Evolutionary conservation across 2,113 vertebrate species (phyloP).

Genomic region (Sitta europaea): DNA sequence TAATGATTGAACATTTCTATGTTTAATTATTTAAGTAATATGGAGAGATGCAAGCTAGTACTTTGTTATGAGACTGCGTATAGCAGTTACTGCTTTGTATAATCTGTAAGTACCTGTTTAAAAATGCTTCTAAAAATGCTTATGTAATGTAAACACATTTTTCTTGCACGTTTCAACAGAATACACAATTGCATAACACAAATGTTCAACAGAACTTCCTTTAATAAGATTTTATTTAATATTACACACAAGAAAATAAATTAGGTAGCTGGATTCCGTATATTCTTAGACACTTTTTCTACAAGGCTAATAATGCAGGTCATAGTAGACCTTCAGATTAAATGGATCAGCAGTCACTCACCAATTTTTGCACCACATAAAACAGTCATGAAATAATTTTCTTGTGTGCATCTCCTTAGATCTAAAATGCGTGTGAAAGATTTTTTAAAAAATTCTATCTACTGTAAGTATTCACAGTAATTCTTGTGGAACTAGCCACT

Average conservation of each 20-base stretch:
- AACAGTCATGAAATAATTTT: constrained; percentile 64
- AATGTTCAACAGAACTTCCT: constrained; percentile 49
- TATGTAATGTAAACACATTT: constrained; percentile 97
- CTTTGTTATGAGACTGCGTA: constrained; percentile 82
- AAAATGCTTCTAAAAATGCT: constrained; percentile 93
- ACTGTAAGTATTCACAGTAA: constrained; percentile 75
- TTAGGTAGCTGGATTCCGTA: constrained; percentile 82
- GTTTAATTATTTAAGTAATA: constrained; percentile 76
- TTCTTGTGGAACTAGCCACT: constrained; percentile 77
- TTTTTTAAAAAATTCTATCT: constrained; percentile 64
- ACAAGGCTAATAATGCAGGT: constrained; percentile 67
- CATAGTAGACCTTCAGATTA: constrained; percentile 55
- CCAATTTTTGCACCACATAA: constrained; percentile 63
- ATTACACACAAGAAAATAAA: constrained; percentile 71
- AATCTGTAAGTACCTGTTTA: constrained; percentile 96
- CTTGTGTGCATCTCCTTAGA: constrained; percentile 70
- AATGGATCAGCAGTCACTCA: constrained; percentile 63
- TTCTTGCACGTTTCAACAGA: constrained; percentile 97
- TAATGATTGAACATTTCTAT: constrained; percentile 82
- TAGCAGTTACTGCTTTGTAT: constrained; percentile 85
- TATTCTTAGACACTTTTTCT: constrained; percentile 72
- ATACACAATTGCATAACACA: constrained; percentile 73
- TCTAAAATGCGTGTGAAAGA: constrained; percentile 71
- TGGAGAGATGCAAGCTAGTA: constrained; percentile 74
- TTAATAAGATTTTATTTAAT: constrained; percentile 56